These are phyloP conservation scores for Bombus balteatus DNA, from an alignment of 1,140 invertebrate species.

Conservation along the genomic window DNA sequence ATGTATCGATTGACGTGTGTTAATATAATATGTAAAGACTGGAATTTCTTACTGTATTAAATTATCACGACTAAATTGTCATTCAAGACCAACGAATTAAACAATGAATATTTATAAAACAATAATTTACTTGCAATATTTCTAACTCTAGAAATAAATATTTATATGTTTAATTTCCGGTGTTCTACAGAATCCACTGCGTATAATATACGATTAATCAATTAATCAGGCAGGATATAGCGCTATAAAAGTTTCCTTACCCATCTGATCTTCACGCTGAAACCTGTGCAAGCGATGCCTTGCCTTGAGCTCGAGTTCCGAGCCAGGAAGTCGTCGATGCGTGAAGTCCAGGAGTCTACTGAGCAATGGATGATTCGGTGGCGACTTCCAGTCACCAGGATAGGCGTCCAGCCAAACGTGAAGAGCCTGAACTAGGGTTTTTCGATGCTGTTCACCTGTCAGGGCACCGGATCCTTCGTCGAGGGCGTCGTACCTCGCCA, in stretches of 20 bases:
- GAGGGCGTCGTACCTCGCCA: slow-evolving; percentile 90
- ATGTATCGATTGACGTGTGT: background rate
- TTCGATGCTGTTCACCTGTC: slow-evolving; percentile 88
- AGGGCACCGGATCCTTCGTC: slow-evolving; percentile 83
- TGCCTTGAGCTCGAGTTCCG: slow-evolving; percentile 91
- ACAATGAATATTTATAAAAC: background rate
- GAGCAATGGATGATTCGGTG: slow-evolving; percentile 92
- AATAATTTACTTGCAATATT: background rate
- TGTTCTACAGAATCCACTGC: too few relatives aligned
- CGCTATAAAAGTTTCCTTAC: slow-evolving; percentile 64
- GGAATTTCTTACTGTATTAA: too few relatives aligned
- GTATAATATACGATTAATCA: background rate
- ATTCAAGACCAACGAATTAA: background rate
- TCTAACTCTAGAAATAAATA: background rate
- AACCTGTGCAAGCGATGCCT: slow-evolving; percentile 86
- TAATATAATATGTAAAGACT: background rate
- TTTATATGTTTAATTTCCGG: too few relatives aligned
- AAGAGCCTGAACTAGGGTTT: slow-evolving; percentile 93
- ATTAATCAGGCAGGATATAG: background rate
- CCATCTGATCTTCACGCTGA: slow-evolving; percentile 82
- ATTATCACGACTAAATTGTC: background rate
- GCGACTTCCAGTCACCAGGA: slow-evolving; percentile 96
- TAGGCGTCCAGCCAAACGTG: slow-evolving; percentile 99
- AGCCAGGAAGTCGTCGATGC: slow-evolving; percentile 89
- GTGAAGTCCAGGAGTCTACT: slow-evolving; percentile 93